Evolutionary conservation across 2,888 invertebrate species (phyloP).

Genomic region (Parnassius glacialis): DNA sequence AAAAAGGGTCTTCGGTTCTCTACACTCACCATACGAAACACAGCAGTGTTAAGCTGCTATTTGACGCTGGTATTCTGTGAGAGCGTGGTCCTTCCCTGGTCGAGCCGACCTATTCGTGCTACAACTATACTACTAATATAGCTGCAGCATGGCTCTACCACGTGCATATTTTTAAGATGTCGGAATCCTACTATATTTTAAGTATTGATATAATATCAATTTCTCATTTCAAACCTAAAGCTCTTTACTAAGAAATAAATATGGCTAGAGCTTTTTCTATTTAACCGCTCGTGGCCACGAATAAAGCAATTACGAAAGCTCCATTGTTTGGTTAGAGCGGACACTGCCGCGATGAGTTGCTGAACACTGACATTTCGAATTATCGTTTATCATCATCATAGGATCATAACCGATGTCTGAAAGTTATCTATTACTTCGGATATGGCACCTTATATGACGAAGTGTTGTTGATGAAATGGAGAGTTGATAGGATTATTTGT

Average conservation of each 20-base stretch:
- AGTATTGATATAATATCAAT: neutral
- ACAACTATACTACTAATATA: too few relatives aligned
- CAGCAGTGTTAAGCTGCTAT: too few relatives aligned
- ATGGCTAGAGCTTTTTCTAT: constrained; percentile 19
- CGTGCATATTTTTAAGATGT: too few relatives aligned
- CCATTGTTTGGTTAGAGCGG: constrained; percentile 37
- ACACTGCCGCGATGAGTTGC: constrained; percentile 33
- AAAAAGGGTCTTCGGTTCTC: too few relatives aligned
- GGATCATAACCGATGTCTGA: neutral
- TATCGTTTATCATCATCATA: constrained; percentile 49
- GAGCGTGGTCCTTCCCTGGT: too few relatives aligned
- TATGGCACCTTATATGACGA: constrained; percentile 8
- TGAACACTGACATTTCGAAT: constrained; percentile 42
- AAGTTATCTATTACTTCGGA: constrained; percentile 15
- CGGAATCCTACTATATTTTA: too few relatives aligned
- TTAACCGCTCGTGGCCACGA: constrained; percentile 37
- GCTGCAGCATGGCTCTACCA: too few relatives aligned
- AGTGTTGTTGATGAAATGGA: too few relatives aligned
- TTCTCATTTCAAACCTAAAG: constrained; percentile 14
- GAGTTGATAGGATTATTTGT: too few relatives aligned
- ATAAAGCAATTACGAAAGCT: constrained; percentile 39
- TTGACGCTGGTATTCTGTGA: too few relatives aligned
- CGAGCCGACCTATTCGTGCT: too few relatives aligned
- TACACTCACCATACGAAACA: too few relatives aligned
- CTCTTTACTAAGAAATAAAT: constrained; percentile 21